Percentiles rank a stretch among this genome's conserved stretches.
Conservation (phyloP, 37 sponge, comb jelly and placozoan genomes). For the Hexactinellida sp. region DNA sequence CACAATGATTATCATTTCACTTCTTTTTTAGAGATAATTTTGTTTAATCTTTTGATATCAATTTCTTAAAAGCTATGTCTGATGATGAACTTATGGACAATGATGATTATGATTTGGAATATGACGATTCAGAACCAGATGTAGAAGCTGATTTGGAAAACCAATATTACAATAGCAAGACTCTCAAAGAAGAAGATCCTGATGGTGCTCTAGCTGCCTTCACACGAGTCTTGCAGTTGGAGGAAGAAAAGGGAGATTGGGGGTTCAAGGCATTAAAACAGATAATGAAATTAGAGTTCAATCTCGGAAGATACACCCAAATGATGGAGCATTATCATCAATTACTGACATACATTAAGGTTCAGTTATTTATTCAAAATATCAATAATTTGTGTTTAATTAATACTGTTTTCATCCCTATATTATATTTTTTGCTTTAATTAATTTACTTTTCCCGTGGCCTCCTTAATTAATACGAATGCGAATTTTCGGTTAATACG, state of each 20-base stretch:
- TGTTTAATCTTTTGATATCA: too few species aligned
- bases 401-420: background rate
- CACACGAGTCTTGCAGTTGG: slow-evolving; percentile 56
- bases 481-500: too few species aligned
- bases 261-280: slow-evolving; percentile 98
- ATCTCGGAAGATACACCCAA: slow-evolving; percentile 41
- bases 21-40: too few species aligned
- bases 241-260: slow-evolving; percentile 89
- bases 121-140: slow-evolving; percentile 53
- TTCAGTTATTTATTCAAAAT: slow-evolving; percentile 18
- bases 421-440: too few species aligned
- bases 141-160: slow-evolving; percentile 66
- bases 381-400: background rate
- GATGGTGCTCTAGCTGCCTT: slow-evolving; percentile 29
- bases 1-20: too few species aligned
- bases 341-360: slow-evolving; percentile 73
- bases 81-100: slow-evolving; percentile 7
- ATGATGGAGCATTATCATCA: slow-evolving; percentile 77
- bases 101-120: slow-evolving; percentile 60
- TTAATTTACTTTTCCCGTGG: too few species aligned
- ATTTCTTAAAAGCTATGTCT: background rate
- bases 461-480: too few species aligned
- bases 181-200: slow-evolving; percentile 67
- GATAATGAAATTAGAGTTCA: slow-evolving; percentile 88
- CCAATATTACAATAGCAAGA: slow-evolving; percentile 83